These are phyloP conservation scores for Schizotus pectinicornis DNA, from an alignment of 2,888 invertebrate species.

Conservation along the genomic window DNA sequence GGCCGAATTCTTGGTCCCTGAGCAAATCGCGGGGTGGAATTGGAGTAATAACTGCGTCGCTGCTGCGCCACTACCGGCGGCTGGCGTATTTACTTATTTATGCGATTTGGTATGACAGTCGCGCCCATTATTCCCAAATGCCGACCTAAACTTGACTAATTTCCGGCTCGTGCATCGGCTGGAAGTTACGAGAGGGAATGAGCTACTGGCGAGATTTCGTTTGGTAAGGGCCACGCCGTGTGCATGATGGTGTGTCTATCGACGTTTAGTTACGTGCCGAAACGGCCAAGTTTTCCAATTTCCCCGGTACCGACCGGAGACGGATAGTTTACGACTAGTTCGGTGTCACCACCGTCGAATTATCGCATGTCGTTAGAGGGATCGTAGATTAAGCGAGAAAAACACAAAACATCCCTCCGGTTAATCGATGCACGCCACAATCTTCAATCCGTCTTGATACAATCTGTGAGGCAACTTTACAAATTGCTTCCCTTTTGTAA, in stretches of 20 bases:
- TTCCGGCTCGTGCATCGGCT: slow-evolving; percentile 45
- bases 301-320: slow-evolving; percentile 19
- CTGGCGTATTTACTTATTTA: slow-evolving; percentile 49
- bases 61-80: slow-evolving; percentile 31
- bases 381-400: slow-evolving; percentile 7
- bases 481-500: slow-evolving; percentile 46
- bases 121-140: slow-evolving; percentile 51
- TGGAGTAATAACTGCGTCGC: slow-evolving; percentile 15
- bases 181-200: slow-evolving; percentile 26
- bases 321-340: slow-evolving; percentile 33
- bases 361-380: slow-evolving; percentile 12
- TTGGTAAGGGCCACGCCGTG: slow-evolving; percentile 15
- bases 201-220: slow-evolving; percentile 23
- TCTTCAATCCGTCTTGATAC: slow-evolving; percentile 7
- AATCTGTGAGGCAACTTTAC: slow-evolving; percentile 29
- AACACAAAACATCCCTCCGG: slow-evolving; percentile 1
- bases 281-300: slow-evolving; percentile 34
- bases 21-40: background rate
- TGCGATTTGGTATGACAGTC: slow-evolving; percentile 47
- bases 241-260: slow-evolving; percentile 30
- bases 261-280: slow-evolving; percentile 26
- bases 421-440: background rate
- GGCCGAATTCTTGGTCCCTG: too few species aligned
- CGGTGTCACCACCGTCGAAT: slow-evolving; percentile 15
- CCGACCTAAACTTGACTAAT: slow-evolving; percentile 50